Evolutionary conservation across 1,140 invertebrate species (phyloP).

Genomic region (Lordiphosa stackelbergi): DNA sequence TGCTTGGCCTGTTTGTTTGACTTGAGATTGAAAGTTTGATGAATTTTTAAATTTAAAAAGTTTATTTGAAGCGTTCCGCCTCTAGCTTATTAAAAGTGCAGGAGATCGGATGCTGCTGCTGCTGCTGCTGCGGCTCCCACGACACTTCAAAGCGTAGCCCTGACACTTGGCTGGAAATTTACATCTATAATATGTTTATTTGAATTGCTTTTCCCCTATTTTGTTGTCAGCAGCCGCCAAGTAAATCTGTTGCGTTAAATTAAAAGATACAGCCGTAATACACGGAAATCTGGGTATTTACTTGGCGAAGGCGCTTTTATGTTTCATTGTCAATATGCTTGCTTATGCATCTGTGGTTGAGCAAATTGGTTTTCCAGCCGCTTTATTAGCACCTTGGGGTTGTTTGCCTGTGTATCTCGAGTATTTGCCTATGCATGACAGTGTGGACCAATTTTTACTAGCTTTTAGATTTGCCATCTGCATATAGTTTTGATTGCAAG

Average conservation of each 20-base stretch:
- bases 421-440: conserved; percentile 34
- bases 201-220: conserved; percentile 26
- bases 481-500: too few species aligned
- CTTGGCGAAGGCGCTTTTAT: conserved; percentile 26
- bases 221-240: conserved; percentile 1
- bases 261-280: conserved; percentile 3
- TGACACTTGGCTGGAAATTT: conserved; percentile 2
- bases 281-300: conserved; percentile 32
- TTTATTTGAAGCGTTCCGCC: conserved; percentile 58
- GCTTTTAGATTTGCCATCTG: too few species aligned
- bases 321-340: conserved; percentile 46
- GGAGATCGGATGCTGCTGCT: neutral
- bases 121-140: conserved; percentile 11
- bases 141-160: conserved; percentile 33
- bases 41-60: conserved; percentile 76
- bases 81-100: conserved; percentile 50
- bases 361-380: conserved; percentile 1
- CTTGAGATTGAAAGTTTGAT: conserved; percentile 67
- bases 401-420: conserved; percentile 6
- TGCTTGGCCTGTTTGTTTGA: conserved; percentile 55
- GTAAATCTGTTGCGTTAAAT: conserved; percentile 8
- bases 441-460: too few species aligned
- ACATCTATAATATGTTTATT: conserved; percentile 28
- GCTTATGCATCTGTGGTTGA: conserved; percentile 34
- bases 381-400: conserved; percentile 16